phyloP scores from a whole-genome alignment of 2,888 invertebrate species.

The Dioctria linearis region DNA sequence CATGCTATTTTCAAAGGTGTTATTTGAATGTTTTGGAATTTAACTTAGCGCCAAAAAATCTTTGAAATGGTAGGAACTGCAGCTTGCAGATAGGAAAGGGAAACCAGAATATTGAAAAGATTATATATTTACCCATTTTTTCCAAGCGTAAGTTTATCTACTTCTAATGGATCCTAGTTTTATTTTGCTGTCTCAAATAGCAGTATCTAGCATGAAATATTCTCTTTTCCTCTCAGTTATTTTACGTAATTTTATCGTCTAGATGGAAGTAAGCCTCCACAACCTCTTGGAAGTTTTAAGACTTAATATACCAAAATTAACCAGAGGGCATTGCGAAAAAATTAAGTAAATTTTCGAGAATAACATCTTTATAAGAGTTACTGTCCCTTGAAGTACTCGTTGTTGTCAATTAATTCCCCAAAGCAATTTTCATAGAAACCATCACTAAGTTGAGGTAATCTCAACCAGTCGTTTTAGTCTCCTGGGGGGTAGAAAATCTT shows the following conservation, averaged over 20 bases:
- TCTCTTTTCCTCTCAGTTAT: constrained; percentile 28
- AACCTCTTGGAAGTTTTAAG: background rate
- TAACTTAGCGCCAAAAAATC: too few species aligned
- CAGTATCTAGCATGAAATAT: background rate
- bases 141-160: too few species aligned
- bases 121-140: too few species aligned
- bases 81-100: too few species aligned
- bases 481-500: constrained; percentile 24
- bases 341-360: constrained; percentile 38
- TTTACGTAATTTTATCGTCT: constrained; percentile 41
- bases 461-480: constrained; percentile 35
- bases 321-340: constrained; percentile 36
- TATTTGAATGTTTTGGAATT: too few species aligned
- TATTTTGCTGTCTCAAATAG: background rate
- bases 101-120: too few species aligned
- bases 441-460: constrained; percentile 27
- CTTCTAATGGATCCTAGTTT: too few species aligned
- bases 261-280: background rate
- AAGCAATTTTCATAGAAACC: constrained; percentile 34
- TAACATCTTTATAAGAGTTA: constrained; percentile 25
- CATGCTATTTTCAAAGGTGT: too few species aligned
- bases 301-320: constrained; percentile 17
- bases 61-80: too few species aligned
- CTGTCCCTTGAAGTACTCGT: constrained; percentile 29
- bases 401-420: constrained; percentile 11